Evolutionary conservation across 2,888 invertebrate species (phyloP).

Genomic region (Ethmia dodecea): DNA sequence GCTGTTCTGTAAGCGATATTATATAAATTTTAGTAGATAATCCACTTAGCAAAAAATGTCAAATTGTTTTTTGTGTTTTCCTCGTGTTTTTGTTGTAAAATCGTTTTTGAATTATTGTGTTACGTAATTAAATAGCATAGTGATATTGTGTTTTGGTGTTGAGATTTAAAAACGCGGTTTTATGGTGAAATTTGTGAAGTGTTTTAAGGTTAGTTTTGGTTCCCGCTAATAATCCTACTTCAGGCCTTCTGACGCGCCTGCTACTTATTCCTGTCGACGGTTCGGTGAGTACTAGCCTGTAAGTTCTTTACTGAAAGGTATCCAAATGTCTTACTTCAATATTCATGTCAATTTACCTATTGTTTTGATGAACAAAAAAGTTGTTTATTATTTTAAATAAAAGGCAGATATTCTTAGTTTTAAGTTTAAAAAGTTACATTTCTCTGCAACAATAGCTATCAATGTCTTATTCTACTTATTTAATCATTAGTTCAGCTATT

Average conservation of each 20-base stretch:
- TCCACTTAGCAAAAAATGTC: constrained; percentile 47
- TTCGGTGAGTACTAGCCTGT: constrained; percentile 69
- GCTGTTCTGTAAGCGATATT: constrained; percentile 16
- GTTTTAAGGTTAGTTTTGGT: constrained; percentile 68
- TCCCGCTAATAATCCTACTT: constrained; percentile 57
- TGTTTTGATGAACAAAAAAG: not conserved
- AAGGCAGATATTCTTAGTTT: constrained; percentile 8
- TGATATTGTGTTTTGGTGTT: constrained; percentile 12
- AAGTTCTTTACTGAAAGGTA: constrained; percentile 52
- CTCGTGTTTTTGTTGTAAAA: constrained; percentile 31
- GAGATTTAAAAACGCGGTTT: constrained; percentile 13
- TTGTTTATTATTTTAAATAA: constrained; percentile 12
- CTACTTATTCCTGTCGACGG: constrained; percentile 46
- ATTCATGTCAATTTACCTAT: not conserved
- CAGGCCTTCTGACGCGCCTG: constrained; percentile 25
- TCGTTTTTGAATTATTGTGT: constrained; percentile 9
- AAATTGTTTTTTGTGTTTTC: constrained; percentile 63
- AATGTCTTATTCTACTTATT: too few species aligned
- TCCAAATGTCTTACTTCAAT: constrained; percentile 31
- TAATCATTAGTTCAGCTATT: too few species aligned
- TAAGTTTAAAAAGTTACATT: constrained; percentile 1
- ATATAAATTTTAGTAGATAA: constrained; percentile 26
- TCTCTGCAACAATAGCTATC: constrained; percentile 6
- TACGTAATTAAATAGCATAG: constrained; percentile 16
- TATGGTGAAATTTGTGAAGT: constrained; percentile 29